Evolutionary conservation across 2,888 invertebrate genomes (phyloP).

Genomic region (Lumbricus terrestris): DNA sequence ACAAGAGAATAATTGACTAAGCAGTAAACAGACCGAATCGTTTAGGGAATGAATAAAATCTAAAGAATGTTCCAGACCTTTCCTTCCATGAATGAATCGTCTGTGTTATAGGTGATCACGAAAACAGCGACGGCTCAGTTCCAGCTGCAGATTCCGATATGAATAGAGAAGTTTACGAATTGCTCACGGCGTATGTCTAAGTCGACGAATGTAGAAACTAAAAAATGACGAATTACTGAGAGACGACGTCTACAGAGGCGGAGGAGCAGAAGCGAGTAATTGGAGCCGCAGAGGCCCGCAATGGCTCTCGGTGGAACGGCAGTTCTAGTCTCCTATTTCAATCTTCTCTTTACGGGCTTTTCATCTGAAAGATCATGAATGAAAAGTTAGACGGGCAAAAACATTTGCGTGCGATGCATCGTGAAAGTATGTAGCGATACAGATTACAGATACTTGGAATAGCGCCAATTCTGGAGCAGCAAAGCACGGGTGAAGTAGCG

Average conservation of each 20-base stretch:
- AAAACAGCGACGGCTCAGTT: neutral
- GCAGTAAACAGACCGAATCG: too few relatives aligned
- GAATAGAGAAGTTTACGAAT: neutral
- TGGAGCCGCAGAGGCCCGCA: neutral
- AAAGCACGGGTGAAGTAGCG: neutral
- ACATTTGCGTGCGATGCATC: neutral
- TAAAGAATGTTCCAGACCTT: neutral
- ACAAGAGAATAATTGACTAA: neutral
- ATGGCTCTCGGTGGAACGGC: neutral
- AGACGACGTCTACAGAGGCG: too few relatives aligned
- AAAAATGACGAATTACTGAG: too few relatives aligned
- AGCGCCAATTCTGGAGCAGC: neutral
- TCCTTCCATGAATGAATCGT: neutral
- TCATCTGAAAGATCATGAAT: neutral
- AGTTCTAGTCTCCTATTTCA: neutral
- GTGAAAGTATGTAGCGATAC: neutral
- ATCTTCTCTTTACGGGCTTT: neutral
- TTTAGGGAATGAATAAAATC: too few relatives aligned
- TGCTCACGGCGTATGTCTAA: too few relatives aligned
- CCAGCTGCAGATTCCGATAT: neutral
- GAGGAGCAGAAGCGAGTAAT: neutral
- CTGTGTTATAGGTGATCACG: neutral
- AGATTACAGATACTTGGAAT: neutral
- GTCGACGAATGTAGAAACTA: neutral
- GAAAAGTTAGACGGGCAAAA: neutral